Conservation (phyloP, 2,888 invertebrate species). For the Automeris io region DNA sequence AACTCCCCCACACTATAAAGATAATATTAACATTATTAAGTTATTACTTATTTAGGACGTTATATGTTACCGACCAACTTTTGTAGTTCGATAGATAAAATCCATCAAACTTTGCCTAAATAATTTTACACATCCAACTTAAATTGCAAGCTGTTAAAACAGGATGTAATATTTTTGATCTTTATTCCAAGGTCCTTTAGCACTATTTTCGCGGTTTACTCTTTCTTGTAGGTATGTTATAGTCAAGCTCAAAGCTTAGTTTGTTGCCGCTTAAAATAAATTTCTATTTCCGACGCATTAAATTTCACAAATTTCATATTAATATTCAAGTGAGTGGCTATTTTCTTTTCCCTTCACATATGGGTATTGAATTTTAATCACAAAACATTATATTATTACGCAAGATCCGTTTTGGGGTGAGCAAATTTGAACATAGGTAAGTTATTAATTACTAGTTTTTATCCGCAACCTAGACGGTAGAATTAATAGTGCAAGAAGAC, state of each 20-base stretch:
- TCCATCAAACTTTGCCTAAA: slow-evolving; percentile 8
- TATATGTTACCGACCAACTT: slow-evolving; percentile 3
- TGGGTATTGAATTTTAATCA: too few relatives aligned
- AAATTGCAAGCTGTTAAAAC: not conserved
- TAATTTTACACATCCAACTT: slow-evolving; percentile 4
- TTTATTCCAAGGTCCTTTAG: not conserved
- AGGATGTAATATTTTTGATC: not conserved
- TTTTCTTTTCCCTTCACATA: not conserved
- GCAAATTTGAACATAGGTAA: too few relatives aligned
- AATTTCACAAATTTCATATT: not conserved
- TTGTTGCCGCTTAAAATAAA: slow-evolving; percentile 1
- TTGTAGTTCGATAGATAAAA: slow-evolving; percentile 7
- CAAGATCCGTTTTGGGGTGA: too few relatives aligned
- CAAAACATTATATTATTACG: too few relatives aligned
- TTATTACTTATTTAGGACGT: slow-evolving; percentile 2
- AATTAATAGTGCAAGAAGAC: too few relatives aligned
- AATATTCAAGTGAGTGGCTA: not conserved
- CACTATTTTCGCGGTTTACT: not conserved
- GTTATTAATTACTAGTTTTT: too few relatives aligned
- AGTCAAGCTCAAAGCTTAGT: not conserved
- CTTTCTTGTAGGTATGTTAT: not conserved
- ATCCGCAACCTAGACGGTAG: too few relatives aligned
- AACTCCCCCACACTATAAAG: not conserved
- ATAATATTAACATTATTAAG: too few relatives aligned
- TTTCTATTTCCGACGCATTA: not conserved